Conservation (phyloP, 2,888 invertebrate species). For the Cyclophora punctaria region DNA sequence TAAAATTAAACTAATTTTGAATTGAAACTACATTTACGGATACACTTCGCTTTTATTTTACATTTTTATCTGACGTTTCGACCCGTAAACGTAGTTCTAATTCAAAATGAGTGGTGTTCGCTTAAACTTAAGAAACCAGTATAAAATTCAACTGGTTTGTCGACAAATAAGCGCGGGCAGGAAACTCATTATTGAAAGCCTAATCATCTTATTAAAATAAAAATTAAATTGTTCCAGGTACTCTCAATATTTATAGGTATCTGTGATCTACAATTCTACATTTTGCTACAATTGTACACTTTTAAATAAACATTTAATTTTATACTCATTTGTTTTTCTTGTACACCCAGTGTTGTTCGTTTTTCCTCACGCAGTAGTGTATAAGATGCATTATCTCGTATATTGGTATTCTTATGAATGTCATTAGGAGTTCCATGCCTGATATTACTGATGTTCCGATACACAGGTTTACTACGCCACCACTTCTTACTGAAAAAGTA, state of each 20-base stretch:
- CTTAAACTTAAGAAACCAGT: too few species aligned
- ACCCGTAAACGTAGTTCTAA: too few species aligned
- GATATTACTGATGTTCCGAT: slow-evolving; percentile 60
- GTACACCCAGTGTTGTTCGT: slow-evolving; percentile 11
- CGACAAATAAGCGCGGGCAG: too few species aligned
- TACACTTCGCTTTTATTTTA: too few species aligned
- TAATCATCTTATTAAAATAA: too few species aligned
- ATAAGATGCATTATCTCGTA: slow-evolving; percentile 25
- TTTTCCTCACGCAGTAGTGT: slow-evolving; percentile 20
- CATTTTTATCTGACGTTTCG: too few species aligned
- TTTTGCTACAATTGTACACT: too few species aligned
- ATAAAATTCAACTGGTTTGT: too few species aligned
- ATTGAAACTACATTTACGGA: too few species aligned
- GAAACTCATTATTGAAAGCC: too few species aligned
- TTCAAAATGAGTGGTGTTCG: too few species aligned
- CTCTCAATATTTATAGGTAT: background rate
- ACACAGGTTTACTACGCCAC: slow-evolving; percentile 57
- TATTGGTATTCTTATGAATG: slow-evolving; percentile 30
- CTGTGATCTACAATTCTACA: background rate
- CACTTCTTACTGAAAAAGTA: slow-evolving; percentile 49
- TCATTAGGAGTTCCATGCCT: slow-evolving; percentile 45
- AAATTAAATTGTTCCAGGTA: background rate
- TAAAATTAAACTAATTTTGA: too few species aligned
- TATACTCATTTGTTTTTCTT: slow-evolving; percentile 13
- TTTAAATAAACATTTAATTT: background rate